A percentile compares a stretch with the other conserved stretches of the same genome.
phyloP scores from a whole-genome alignment of 2,888 invertebrate genomes.

The Ennomos quercinarius region DNA sequence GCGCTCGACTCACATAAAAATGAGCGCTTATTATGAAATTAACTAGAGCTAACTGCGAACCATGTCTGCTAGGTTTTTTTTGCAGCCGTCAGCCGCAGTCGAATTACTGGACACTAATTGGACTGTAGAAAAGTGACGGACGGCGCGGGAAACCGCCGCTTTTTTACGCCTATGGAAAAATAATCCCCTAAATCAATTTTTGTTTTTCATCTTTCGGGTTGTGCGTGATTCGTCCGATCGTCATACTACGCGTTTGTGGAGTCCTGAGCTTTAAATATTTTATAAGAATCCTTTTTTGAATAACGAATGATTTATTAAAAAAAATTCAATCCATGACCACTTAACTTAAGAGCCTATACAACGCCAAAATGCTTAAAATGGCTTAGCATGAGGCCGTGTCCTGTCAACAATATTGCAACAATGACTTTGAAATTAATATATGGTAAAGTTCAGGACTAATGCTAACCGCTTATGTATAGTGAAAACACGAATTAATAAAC shows the following conservation, averaged over 20 bases:
- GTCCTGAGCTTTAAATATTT: slow-evolving; percentile 25
- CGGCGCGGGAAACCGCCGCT: slow-evolving; percentile 66
- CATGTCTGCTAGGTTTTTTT: slow-evolving; percentile 72
- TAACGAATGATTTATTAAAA: neutral
- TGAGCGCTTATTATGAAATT: slow-evolving; percentile 84
- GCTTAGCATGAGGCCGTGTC: too few species aligned
- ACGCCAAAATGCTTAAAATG: too few species aligned
- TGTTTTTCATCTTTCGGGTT: slow-evolving; percentile 42
- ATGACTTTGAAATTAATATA: too few species aligned
- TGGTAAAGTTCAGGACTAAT: too few species aligned
- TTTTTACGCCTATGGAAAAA: slow-evolving; percentile 58
- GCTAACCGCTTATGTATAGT: too few species aligned
- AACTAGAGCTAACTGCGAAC: slow-evolving; percentile 72
- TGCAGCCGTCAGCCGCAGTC: slow-evolving; percentile 75
- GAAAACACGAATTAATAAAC: too few species aligned
- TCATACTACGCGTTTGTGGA: slow-evolving; percentile 14
- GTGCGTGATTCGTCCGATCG: slow-evolving; percentile 38
- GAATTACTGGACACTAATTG: slow-evolving; percentile 84
- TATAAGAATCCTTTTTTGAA: slow-evolving; percentile 1
- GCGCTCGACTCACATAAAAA: slow-evolving; percentile 78
- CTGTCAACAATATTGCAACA: too few species aligned
- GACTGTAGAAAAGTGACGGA: slow-evolving; percentile 82
- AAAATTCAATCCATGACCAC: too few species aligned
- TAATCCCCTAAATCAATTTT: slow-evolving; percentile 55
- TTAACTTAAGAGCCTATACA: too few species aligned